phyloP scores from a whole-genome alignment of 2,797 vertebrate species.

The Sebastes dallii region DNA sequence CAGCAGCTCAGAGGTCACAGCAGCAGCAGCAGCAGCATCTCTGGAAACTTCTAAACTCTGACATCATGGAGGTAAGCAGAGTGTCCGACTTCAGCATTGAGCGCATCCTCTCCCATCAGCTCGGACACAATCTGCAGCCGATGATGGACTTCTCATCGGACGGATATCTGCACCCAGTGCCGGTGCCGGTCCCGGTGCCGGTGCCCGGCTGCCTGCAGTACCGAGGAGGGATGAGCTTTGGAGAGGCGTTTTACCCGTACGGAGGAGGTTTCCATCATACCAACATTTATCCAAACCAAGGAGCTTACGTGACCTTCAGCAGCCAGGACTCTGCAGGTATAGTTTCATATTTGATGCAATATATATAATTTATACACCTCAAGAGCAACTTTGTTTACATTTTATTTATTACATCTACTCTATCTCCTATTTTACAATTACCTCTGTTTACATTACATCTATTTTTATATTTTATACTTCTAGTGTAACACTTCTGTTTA shows the following conservation, averaged over 20 bases:
- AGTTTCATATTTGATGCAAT: background rate
- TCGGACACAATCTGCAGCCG: slow-evolving; percentile 23
- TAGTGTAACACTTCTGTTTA: too few species aligned
- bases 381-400: too few species aligned
- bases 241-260: slow-evolving; percentile 28
- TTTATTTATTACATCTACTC: too few species aligned
- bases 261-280: slow-evolving; percentile 17
- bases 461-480: too few species aligned
- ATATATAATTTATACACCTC: too few species aligned
- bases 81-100: slow-evolving; percentile 80
- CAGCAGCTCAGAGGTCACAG: slow-evolving; percentile 1
- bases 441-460: too few species aligned
- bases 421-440: too few species aligned
- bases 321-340: slow-evolving; percentile 47
- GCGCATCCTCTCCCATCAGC: slow-evolving; percentile 70
- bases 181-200: background rate
- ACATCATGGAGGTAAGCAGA: slow-evolving; percentile 59
- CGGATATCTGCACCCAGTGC: background rate
- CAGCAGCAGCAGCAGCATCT: background rate
- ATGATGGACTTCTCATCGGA: background rate
- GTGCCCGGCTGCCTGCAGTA: slow-evolving; percentile 12
- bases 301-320: slow-evolving; percentile 11
- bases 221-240: slow-evolving; percentile 17
- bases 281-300: background rate
- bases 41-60: background rate